These are phyloP conservation scores for Sinodicranocentrus sp. DNA, from an alignment of 2,888 invertebrate species.

Conservation along the genomic window DNA sequence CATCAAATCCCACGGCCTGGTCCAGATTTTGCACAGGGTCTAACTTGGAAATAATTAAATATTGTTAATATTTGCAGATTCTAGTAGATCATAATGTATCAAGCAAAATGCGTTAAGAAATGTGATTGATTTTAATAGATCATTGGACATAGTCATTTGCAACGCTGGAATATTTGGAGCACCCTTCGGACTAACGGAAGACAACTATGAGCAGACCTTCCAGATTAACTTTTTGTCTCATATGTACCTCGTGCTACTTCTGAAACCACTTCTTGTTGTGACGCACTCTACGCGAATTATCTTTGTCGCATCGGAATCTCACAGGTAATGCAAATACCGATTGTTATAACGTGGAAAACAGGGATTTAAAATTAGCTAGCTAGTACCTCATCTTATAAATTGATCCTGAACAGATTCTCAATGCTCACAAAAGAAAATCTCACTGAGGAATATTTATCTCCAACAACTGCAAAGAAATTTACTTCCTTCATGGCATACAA, in stretches of 20 bases:
- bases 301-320: slow-evolving; percentile 93
- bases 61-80: too few relatives aligned
- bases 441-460: slow-evolving; percentile 82
- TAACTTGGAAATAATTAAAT: background rate
- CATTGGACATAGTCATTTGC: slow-evolving; percentile 70
- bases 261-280: slow-evolving; percentile 85
- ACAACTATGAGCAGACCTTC: slow-evolving; percentile 88
- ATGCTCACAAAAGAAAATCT: slow-evolving; percentile 80
- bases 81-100: too few relatives aligned
- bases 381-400: too few relatives aligned
- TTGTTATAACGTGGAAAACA: background rate
- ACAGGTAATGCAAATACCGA: slow-evolving; percentile 82
- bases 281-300: slow-evolving; percentile 86
- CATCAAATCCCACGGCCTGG: too few relatives aligned
- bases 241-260: slow-evolving; percentile 87
- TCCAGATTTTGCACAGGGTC: background rate
- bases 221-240: slow-evolving; percentile 94
- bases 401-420: slow-evolving; percentile 79
- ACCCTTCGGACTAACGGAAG: slow-evolving; percentile 85
- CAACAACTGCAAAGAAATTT: slow-evolving; percentile 84
- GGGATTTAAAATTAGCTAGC: too few relatives aligned
- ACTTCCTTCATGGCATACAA: slow-evolving; percentile 93
- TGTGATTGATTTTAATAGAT: slow-evolving; percentile 29
- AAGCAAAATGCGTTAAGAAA: too few relatives aligned
- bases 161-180: slow-evolving; percentile 91